Evolutionary conservation across 2,888 invertebrate species (phyloP), one percentile per base, ranked within the genome.

Genomic region (Idaea aversata): DNA sequence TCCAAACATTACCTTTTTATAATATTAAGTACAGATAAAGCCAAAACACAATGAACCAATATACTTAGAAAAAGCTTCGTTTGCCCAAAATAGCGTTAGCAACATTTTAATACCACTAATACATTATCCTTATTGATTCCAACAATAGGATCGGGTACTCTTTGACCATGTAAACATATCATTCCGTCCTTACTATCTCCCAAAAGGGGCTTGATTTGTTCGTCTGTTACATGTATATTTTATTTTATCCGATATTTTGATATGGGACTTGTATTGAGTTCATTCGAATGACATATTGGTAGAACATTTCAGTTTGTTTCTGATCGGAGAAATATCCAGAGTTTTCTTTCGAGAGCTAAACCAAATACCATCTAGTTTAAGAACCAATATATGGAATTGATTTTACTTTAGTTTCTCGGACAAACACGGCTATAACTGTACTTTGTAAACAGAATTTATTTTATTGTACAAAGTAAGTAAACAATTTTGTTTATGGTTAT

Each of bases 231-330:
- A 84, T 88, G 87, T 90, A 88, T 88, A 87, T 88, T 90, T 90
- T 88, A 88, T 87, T 88, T 81, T 47, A 59, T 36, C 80, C 80
- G 82, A 87, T 87, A 88, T 88, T 87, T 85, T 85, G 84, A 87
- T 88, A 86, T 84, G 83, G 83, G 82, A 83, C 84, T 85, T 85
- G 85, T 86, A 88, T 87, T 82, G 82, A 84, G 84, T 84, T 87
- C 88, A 88, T 90, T 88, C 86, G 86, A 88, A 89, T 90, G 88
- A 90, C 89, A 90, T 90, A 91, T 91, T 87, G 87, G 83, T 85
- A 83, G 82, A 87, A 86, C 87, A 85, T 87, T 88, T 85, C 79
- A 83, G 84, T 83, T 83, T 83, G 81, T 83, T 82, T 83, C 79
- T 83, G 82, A 85, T 85, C 82, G 83, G 75, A 77, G 82, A 84